phyloP scores from a whole-genome alignment of 2,113 vertebrate species.

The Salvelinus alpinus region DNA sequence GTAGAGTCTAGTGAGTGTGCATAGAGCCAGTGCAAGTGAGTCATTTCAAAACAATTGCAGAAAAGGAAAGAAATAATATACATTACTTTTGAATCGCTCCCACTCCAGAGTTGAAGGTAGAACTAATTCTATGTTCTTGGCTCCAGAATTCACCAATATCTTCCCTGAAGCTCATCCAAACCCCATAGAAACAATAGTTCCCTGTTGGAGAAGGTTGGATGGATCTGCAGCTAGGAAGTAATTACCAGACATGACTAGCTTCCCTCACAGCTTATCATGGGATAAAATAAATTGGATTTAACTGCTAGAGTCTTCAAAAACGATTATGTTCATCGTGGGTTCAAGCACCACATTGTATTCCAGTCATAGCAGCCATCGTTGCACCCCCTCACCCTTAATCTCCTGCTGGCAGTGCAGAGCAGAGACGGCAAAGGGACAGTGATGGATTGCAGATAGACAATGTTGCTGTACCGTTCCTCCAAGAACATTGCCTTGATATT shows the following conservation, averaged over 20 bases:
- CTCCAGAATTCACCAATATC: not conserved
- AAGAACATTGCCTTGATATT: not conserved
- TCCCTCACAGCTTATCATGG: slow-evolving; percentile 47
- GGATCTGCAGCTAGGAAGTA: slow-evolving; percentile 33
- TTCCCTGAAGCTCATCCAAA: not conserved
- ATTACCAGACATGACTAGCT: slow-evolving; percentile 43
- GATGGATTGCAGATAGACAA: slow-evolving; percentile 34
- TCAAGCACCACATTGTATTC: slow-evolving; percentile 17
- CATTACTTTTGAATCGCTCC: too few relatives aligned
- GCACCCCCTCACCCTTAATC: slow-evolving; percentile 33
- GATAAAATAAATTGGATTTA: slow-evolving; percentile 46
- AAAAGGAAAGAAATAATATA: too few relatives aligned
- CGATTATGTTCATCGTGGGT: slow-evolving; percentile 24
- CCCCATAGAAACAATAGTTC: slow-evolving; percentile 5
- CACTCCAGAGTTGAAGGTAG: not conserved
- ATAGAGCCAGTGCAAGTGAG: too few relatives aligned
- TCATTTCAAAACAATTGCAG: too few relatives aligned
- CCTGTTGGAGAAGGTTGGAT: slow-evolving; percentile 1
- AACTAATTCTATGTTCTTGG: not conserved
- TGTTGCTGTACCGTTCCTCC: not conserved
- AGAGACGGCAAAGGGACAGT: slow-evolving; percentile 5
- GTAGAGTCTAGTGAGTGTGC: too few relatives aligned
- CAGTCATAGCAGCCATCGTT: slow-evolving; percentile 3
- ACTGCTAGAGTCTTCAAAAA: slow-evolving; percentile 39
- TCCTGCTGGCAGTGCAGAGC: slow-evolving; percentile 30